These are phyloP conservation scores for Hoplias malabaricus DNA, from an alignment of 2,113 vertebrate species.

Conservation along the genomic window DNA sequence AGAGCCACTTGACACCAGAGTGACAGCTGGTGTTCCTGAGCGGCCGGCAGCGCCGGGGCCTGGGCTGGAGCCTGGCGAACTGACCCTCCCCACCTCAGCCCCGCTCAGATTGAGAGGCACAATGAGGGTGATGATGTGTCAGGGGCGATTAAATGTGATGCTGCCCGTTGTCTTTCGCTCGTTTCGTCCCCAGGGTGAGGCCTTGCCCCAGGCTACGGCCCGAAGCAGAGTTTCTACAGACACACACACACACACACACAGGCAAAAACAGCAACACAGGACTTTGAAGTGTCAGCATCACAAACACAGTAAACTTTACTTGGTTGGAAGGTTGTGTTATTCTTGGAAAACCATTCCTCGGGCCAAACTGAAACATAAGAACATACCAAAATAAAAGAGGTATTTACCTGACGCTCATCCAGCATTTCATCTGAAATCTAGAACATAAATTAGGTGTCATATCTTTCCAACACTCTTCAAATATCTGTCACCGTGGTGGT, in stretches of 20 bases:
- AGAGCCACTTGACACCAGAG: slow-evolving; percentile 77
- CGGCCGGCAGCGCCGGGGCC: slow-evolving; percentile 26
- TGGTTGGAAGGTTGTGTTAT: background rate
- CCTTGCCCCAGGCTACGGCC: slow-evolving; percentile 61
- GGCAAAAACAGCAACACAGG: slow-evolving; percentile 10
- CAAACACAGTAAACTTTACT: background rate
- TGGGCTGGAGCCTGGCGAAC: slow-evolving; percentile 34
- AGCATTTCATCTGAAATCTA: too few relatives aligned
- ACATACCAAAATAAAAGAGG: background rate
- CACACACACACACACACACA: slow-evolving; percentile 41
- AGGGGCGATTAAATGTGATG: slow-evolving; percentile 74
- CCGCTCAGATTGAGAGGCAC: slow-evolving; percentile 64
- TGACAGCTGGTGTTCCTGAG: slow-evolving; percentile 76
- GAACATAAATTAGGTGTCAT: too few relatives aligned
- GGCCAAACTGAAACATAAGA: background rate
- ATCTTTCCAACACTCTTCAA: too few relatives aligned
- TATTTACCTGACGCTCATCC: too few relatives aligned
- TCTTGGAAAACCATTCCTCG: background rate
- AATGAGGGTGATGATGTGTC: slow-evolving; percentile 71
- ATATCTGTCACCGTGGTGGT: too few relatives aligned
- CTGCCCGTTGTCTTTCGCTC: slow-evolving; percentile 56
- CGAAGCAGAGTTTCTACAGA: slow-evolving; percentile 65
- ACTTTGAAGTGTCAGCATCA: background rate
- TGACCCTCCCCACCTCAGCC: slow-evolving; percentile 9
- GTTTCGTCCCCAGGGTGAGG: slow-evolving; percentile 65